Percentiles rank a stretch among this genome's conserved stretches.
Evolutionary conservation across 1,140 invertebrate species (phyloP).

Genomic region (Conopomorpha cramerella): DNA sequence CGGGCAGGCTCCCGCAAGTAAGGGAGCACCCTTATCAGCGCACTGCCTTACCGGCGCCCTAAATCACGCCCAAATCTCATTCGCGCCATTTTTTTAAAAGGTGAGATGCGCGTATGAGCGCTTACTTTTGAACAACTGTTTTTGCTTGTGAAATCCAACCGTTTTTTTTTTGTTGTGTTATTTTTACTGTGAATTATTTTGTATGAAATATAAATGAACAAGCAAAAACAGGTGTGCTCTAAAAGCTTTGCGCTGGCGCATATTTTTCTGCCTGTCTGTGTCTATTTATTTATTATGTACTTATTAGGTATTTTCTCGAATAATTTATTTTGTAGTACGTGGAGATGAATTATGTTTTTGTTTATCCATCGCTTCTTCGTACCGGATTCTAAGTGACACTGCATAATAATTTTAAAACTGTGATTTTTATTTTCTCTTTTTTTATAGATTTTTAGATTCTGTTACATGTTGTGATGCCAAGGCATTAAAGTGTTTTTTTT

Average conservation of each 20-base stretch:
- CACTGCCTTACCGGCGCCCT: constrained; percentile 65
- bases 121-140: constrained; percentile 38
- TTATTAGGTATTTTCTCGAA: constrained; percentile 46
- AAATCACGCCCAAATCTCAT: constrained; percentile 45
- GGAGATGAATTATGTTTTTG: constrained; percentile 36
- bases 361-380: constrained; percentile 42
- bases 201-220: constrained; percentile 1
- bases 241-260: too few species aligned
- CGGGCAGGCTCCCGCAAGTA: constrained; percentile 81
- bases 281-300: constrained; percentile 50
- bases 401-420: constrained; percentile 60
- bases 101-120: constrained; percentile 49
- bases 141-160: constrained; percentile 28
- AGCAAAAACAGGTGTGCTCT: too few species aligned
- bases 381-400: constrained; percentile 52
- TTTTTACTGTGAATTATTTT: constrained; percentile 3
- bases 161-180: constrained; percentile 7
- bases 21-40: constrained; percentile 93
- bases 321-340: constrained; percentile 24
- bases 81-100: constrained; percentile 54
- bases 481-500: constrained; percentile 14
- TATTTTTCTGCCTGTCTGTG: constrained; percentile 53
- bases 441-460: constrained; percentile 48
- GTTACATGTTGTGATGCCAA: constrained; percentile 53
- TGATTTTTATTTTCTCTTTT: constrained; percentile 57